Conservation (phyloP, 1,140 invertebrate genomes). For the Yoshiicerus persimilis region DNA sequence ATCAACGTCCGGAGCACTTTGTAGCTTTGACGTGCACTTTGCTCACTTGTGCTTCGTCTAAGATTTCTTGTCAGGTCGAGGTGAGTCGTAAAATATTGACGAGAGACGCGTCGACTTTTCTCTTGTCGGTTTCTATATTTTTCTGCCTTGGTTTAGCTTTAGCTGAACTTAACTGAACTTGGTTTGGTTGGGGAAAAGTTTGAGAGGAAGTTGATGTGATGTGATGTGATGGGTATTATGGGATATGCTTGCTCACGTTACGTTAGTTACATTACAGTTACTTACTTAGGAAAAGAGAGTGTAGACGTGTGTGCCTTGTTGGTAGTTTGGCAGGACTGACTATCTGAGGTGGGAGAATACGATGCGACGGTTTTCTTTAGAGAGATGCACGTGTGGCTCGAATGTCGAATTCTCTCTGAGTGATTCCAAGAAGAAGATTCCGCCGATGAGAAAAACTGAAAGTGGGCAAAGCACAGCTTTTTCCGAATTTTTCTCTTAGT, state of each 20-base stretch:
- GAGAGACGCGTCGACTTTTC: not conserved
- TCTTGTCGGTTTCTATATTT: not conserved
- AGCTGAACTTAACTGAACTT: not conserved
- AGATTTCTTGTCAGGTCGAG: constrained; percentile 24
- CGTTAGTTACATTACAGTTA: not conserved
- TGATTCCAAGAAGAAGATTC: not conserved
- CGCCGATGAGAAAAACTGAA: not conserved
- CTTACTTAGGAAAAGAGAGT: not conserved
- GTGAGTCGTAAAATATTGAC: constrained; percentile 26
- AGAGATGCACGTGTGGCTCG: not conserved
- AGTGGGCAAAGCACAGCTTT: not conserved
- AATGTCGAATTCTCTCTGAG: not conserved
- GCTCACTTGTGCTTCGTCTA: not conserved
- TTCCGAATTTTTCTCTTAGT: not conserved
- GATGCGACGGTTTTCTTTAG: not conserved
- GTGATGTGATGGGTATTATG: constrained; percentile 15
- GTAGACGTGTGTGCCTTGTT: not conserved
- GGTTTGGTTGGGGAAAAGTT: not conserved
- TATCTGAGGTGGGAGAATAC: not conserved
- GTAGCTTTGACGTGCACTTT: constrained; percentile 19
- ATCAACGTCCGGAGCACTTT: constrained; percentile 3
- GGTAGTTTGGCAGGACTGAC: not conserved
- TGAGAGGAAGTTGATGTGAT: constrained; percentile 4
- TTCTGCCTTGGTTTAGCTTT: not conserved
- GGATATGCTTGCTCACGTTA: constrained; percentile 2